phyloP scores from a whole-genome alignment of 2,797 vertebrate genomes.

The Fistularia tabacaria region DNA sequence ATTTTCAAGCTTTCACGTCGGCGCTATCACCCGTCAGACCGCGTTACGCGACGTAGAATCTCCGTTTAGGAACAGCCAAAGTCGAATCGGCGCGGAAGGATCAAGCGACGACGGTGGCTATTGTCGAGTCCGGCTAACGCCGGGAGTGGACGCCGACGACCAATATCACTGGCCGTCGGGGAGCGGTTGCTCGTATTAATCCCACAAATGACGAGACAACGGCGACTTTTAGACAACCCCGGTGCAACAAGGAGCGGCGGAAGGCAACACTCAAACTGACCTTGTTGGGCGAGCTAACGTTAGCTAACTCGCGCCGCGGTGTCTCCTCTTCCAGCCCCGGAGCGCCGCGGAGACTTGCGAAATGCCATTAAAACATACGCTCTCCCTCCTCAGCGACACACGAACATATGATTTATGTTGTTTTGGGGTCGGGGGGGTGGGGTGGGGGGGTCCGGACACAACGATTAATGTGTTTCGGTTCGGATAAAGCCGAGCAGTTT shows the following conservation, averaged over 20 bases:
- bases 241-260: background rate
- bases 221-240: background rate
- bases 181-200: background rate
- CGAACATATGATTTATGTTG: background rate
- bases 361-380: slow-evolving; percentile 59
- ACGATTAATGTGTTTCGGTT: background rate
- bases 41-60: slow-evolving; percentile 3
- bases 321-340: slow-evolving; percentile 54
- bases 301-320: slow-evolving; percentile 60
- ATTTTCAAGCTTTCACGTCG: no score
- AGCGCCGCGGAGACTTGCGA: slow-evolving; percentile 47
- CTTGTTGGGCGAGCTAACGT: slow-evolving; percentile 73
- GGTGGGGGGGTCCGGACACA: slow-evolving; percentile 1
- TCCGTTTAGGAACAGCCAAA: slow-evolving; percentile 25
- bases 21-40: background rate
- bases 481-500: slow-evolving; percentile 25
- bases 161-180: slow-evolving; percentile 15
- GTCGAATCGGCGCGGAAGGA: slow-evolving; percentile 16
- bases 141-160: slow-evolving; percentile 5
- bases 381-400: slow-evolving; percentile 10
- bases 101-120: slow-evolving; percentile 18
- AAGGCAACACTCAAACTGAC: slow-evolving; percentile 64
- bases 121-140: slow-evolving; percentile 44
- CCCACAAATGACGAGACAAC: background rate
- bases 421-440: no score